A percentile compares a stretch with the other conserved stretches of the same genome.
phyloP scores from a whole-genome alignment of 2,113 vertebrate genomes.

The Aythya baeri region DNA sequence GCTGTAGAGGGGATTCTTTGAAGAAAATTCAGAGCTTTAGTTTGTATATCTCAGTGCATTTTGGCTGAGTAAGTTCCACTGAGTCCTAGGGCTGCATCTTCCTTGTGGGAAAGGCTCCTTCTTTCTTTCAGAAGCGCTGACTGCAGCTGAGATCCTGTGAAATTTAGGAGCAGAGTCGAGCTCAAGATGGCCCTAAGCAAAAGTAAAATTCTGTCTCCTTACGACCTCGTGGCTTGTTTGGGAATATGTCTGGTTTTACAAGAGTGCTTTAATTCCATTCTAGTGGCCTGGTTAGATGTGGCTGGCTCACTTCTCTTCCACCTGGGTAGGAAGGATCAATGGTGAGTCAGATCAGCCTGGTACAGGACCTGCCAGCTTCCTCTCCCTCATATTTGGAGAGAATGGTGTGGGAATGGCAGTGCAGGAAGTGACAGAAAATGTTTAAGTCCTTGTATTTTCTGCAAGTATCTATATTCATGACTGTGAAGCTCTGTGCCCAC shows the following conservation, averaged over 20 bases:
- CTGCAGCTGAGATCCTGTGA: neutral
- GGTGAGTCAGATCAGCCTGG: neutral
- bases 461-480: accelerated
- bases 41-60: neutral
- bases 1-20: neutral
- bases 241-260: neutral
- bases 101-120: neutral
- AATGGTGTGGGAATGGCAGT: neutral
- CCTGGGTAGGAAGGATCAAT: neutral
- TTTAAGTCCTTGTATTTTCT: neutral
- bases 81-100: neutral
- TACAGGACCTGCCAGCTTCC: neutral
- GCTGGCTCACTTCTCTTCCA: neutral
- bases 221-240: neutral
- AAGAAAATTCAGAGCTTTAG: neutral
- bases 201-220: neutral
- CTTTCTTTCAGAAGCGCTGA: neutral
- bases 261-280: neutral
- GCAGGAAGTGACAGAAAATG: neutral
- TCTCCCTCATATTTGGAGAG: neutral
- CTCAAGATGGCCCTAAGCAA: neutral
- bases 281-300: neutral
- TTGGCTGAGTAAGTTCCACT: neutral
- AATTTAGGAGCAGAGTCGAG: neutral
- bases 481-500: neutral